These are phyloP conservation scores for Eidolon dupreanum DNA, from an alignment of 2,797 vertebrate species.

Conservation along the genomic window DNA sequence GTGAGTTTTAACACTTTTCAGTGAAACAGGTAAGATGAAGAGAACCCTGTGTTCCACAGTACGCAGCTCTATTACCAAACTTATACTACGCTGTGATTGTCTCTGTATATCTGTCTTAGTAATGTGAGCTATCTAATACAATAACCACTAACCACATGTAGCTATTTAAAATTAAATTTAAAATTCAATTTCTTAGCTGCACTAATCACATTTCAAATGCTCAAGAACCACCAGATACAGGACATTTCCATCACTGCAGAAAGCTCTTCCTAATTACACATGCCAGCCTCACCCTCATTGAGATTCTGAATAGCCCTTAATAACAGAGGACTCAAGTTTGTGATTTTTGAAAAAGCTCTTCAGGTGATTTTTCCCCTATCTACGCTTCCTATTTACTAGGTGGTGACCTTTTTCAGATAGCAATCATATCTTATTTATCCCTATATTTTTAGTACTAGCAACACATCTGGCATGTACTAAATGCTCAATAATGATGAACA, in stretches of 20 bases:
- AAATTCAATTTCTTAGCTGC: background rate
- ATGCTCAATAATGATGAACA: conserved; percentile 3
- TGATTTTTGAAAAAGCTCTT: background rate
- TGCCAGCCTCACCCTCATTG: background rate
- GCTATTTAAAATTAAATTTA: background rate
- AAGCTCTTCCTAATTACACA: background rate
- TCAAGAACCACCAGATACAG: background rate
- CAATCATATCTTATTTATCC: background rate
- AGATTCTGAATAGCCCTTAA: conserved; percentile 4
- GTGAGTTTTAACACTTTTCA: background rate
- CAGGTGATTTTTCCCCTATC: background rate
- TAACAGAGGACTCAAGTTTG: background rate
- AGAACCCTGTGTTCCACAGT: background rate
- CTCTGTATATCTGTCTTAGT: background rate
- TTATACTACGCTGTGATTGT: background rate
- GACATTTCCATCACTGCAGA: conserved; percentile 12
- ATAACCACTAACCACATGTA: background rate
- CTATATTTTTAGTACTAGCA: background rate
- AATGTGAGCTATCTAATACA: background rate
- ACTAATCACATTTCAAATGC: background rate
- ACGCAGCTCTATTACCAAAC: background rate
- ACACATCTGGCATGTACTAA: background rate
- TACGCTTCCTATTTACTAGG: background rate
- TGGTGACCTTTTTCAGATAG: background rate
- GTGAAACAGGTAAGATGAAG: background rate